Conservation (phyloP, 2,888 invertebrate species). For the Physocephala rufipes region DNA sequence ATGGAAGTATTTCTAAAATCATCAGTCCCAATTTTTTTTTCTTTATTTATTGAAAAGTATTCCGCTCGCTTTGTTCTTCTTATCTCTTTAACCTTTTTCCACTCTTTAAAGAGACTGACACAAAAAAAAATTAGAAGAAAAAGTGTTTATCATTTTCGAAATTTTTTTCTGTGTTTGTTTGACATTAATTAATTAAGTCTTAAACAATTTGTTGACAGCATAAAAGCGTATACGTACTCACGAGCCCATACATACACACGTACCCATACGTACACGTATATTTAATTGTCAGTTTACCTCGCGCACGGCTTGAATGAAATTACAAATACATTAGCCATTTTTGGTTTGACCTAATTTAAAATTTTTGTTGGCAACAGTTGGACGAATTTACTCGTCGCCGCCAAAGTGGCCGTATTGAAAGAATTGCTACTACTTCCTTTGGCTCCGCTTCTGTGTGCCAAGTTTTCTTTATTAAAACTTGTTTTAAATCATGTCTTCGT, state of each 20-base stretch:
- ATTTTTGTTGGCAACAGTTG: conserved; percentile 27
- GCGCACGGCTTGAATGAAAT: background rate
- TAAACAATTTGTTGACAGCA: background rate
- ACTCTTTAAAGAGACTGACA: background rate
- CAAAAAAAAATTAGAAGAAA: too few species aligned
- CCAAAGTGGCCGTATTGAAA: too few species aligned
- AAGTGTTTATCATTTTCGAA: background rate
- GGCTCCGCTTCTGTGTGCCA: too few species aligned
- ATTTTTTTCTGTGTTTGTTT: background rate
- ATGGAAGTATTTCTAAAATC: too few species aligned
- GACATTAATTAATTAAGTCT: background rate
- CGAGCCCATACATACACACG: background rate
- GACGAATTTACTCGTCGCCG: too few species aligned
- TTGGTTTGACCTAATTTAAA: conserved; percentile 30
- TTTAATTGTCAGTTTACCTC: background rate
- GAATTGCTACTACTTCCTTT: too few species aligned
- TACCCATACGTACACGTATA: background rate
- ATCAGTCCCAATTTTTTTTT: too few species aligned
- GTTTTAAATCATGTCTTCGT: conserved; percentile 24
- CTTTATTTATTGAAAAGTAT: too few species aligned
- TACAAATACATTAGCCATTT: conserved; percentile 18
- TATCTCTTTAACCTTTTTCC: background rate
- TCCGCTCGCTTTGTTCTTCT: background rate
- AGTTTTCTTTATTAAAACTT: conserved; percentile 30
- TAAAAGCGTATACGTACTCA: background rate